A percentile compares a stretch with the other conserved stretches of the same genome.
Evolutionary conservation across 2,797 vertebrate species (phyloP).

Genomic region (Streptopelia turtur): DNA sequence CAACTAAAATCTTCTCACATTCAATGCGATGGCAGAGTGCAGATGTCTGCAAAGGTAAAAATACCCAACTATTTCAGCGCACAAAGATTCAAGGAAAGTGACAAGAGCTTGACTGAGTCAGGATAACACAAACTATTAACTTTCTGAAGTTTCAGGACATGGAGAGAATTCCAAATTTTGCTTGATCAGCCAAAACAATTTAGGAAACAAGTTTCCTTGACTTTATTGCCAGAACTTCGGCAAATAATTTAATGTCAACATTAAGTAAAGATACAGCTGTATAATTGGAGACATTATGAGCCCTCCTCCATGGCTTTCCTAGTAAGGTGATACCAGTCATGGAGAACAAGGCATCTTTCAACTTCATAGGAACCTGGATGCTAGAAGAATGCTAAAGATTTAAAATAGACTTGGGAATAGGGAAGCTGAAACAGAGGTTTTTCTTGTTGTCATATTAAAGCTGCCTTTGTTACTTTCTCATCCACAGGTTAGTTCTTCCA

Average conservation of each 20-base stretch:
- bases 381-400: constrained; percentile 70
- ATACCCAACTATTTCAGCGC: constrained; percentile 54
- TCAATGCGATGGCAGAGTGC: constrained; percentile 1
- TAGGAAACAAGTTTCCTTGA: constrained; percentile 21
- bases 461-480: constrained; percentile 68
- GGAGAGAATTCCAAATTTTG: constrained; percentile 55
- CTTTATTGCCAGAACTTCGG: constrained; percentile 54
- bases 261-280: constrained; percentile 13
- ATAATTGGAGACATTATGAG: constrained; percentile 23
- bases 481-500: constrained; percentile 68
- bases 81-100: constrained; percentile 62
- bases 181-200: constrained; percentile 70
- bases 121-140: constrained; percentile 53
- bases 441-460: constrained; percentile 67
- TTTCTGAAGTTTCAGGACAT: constrained; percentile 42
- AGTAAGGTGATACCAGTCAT: constrained; percentile 30
- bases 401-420: constrained; percentile 64
- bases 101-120: constrained; percentile 54
- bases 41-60: constrained; percentile 58
- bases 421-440: constrained; percentile 62
- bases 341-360: constrained; percentile 59
- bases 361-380: constrained; percentile 61
- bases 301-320: constrained; percentile 23
- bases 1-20: constrained; percentile 37
- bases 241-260: constrained; percentile 31